Conservation (phyloP, 2,888 invertebrate genomes). For the Silvanus unidentatus region DNA sequence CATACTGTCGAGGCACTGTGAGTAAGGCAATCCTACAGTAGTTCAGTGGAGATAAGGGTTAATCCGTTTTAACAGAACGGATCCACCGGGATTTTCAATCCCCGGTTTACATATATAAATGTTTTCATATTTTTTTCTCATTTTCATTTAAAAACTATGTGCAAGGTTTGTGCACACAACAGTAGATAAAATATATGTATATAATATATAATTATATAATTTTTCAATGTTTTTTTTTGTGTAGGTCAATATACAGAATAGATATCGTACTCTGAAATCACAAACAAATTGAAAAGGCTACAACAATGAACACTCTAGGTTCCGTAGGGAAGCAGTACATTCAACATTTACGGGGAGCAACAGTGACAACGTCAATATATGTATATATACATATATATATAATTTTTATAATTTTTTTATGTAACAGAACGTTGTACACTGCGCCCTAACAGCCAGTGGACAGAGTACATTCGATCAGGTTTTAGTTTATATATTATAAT, state of each 20-base stretch:
- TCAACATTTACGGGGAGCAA: slow-evolving; percentile 35
- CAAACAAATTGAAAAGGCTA: slow-evolving; percentile 48
- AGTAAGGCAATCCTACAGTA: slow-evolving; percentile 79
- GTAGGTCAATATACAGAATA: slow-evolving; percentile 47
- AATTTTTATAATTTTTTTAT: background rate
- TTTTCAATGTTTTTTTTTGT: slow-evolving; percentile 40
- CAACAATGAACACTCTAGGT: slow-evolving; percentile 49
- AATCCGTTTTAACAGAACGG: slow-evolving; percentile 35
- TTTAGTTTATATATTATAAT: slow-evolving; percentile 4
- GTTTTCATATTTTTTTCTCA: slow-evolving; percentile 35
- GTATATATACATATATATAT: too few species aligned
- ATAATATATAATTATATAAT: slow-evolving; percentile 43
- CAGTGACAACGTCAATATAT: slow-evolving; percentile 1
- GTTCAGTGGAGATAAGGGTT: slow-evolving; percentile 55
- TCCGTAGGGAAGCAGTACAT: slow-evolving; percentile 48
- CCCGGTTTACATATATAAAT: slow-evolving; percentile 34
- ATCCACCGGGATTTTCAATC: background rate
- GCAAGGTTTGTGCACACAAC: slow-evolving; percentile 49
- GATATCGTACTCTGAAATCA: slow-evolving; percentile 45
- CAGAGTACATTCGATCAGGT: slow-evolving; percentile 44
- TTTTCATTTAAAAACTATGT: slow-evolving; percentile 48
- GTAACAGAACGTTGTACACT: slow-evolving; percentile 7
- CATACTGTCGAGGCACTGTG: slow-evolving; percentile 66
- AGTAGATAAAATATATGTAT: slow-evolving; percentile 48
- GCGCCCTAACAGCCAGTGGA: slow-evolving; percentile 41